These are phyloP conservation scores for Notechis scutatus DNA, from an alignment of 2,113 vertebrate genomes.

Conservation along the genomic window DNA sequence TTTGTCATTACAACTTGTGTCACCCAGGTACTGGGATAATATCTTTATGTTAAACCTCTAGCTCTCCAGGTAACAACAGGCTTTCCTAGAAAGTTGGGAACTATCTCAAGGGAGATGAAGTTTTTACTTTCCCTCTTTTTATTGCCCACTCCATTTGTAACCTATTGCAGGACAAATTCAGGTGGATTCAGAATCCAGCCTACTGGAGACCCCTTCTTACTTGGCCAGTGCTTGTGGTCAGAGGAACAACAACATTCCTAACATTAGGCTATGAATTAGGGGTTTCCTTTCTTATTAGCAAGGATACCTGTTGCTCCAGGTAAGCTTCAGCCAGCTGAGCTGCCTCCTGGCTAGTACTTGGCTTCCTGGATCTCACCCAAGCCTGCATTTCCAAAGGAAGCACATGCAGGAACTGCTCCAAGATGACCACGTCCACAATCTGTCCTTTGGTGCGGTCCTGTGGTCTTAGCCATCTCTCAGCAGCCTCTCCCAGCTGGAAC, in stretches of 20 bases:
- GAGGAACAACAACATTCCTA: neutral
- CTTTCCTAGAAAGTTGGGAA: neutral
- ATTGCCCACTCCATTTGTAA: neutral
- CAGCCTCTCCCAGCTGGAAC: too few relatives aligned
- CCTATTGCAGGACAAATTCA: neutral
- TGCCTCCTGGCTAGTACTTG: too few relatives aligned
- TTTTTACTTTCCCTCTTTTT: neutral
- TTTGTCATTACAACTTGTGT: neutral
- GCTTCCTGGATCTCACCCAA: too few relatives aligned
- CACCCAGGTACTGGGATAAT: neutral
- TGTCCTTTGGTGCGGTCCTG: too few relatives aligned
- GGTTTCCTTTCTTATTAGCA: neutral
- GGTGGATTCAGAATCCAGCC: neutral
- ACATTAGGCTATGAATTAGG: neutral
- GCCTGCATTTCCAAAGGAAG: too few relatives aligned
- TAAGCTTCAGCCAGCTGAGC: slow-evolving; percentile 15
- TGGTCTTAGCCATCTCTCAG: too few relatives aligned
- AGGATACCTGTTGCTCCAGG: slow-evolving; percentile 4
- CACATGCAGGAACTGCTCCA: too few relatives aligned
- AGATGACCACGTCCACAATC: too few relatives aligned
- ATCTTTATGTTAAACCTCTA: neutral
- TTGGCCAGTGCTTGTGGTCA: neutral
- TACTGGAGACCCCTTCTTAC: neutral
- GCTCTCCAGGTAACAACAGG: neutral
- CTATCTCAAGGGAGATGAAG: neutral